Evolutionary conservation across 2,113 vertebrate species (phyloP).

Genomic region (Orthochromis malagaraziensis): DNA sequence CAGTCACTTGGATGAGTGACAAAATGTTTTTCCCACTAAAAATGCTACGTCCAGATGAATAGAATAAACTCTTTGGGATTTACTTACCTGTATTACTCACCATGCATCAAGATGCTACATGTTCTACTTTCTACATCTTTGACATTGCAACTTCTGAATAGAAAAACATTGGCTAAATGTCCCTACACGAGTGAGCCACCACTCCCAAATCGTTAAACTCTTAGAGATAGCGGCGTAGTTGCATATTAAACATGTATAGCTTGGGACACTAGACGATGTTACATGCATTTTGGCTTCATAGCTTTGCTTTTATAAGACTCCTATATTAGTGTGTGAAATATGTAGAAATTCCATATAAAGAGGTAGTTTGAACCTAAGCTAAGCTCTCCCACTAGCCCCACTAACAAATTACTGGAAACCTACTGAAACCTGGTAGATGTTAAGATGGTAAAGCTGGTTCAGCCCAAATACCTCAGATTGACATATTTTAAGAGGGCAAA

Average conservation of each 20-base stretch:
- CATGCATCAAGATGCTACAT: background rate
- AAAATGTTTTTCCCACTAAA: background rate
- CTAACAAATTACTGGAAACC: background rate
- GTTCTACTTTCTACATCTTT: background rate
- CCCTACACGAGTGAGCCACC: background rate
- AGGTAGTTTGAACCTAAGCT: background rate
- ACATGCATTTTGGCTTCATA: background rate
- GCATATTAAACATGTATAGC: background rate
- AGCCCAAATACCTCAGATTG: background rate
- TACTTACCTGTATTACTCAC: background rate
- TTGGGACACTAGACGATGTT: background rate
- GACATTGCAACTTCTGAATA: background rate
- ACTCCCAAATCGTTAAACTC: background rate
- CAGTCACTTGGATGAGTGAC: background rate
- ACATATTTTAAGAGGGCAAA: background rate
- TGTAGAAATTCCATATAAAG: background rate
- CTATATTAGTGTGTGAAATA: background rate
- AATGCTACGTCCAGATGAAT: background rate
- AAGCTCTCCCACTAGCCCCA: background rate
- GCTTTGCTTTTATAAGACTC: background rate
- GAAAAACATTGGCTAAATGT: background rate
- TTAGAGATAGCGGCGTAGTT: background rate
- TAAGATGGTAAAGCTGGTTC: background rate
- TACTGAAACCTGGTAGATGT: background rate
- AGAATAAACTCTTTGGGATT: background rate